phyloP scores from a whole-genome alignment of 1,140 invertebrate genomes.

The Octopus sinensis region DNA sequence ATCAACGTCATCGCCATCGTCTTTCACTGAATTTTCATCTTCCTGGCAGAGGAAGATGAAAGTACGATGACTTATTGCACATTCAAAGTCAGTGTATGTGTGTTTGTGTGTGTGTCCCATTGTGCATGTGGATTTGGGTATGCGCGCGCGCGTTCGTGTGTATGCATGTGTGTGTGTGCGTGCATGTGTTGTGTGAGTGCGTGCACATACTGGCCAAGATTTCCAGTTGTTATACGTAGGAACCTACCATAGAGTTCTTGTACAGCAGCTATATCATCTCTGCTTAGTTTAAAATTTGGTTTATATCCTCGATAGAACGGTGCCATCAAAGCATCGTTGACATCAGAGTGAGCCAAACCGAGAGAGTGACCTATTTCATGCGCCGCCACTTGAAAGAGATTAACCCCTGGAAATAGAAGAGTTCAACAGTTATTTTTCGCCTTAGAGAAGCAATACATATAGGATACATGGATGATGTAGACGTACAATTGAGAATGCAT shows the following conservation, averaged over 20 bases:
- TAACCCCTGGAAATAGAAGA: constrained; percentile 40
- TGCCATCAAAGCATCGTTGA: constrained; percentile 55
- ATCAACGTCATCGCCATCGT: constrained; percentile 11
- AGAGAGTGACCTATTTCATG: constrained; percentile 59
- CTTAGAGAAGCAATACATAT: no score
- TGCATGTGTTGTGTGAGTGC: no score
- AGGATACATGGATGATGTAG: no score
- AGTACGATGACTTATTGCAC: neutral
- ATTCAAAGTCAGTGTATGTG: neutral
- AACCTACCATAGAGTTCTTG: constrained; percentile 59
- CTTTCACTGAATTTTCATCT: neutral
- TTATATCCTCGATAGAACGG: constrained; percentile 64
- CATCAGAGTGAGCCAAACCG: constrained; percentile 56
- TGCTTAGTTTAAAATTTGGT: constrained; percentile 71
- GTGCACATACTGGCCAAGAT: neutral
- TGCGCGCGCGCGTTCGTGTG: neutral
- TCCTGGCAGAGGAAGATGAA: neutral
- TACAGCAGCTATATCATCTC: constrained; percentile 83
- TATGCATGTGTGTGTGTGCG: no score
- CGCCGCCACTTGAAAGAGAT: constrained; percentile 56
- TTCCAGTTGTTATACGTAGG: neutral
- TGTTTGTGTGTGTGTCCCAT: neutral
- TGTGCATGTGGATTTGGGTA: no score
- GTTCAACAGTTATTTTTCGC: no score
- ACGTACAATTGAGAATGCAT: no score